A percentile compares a stretch with the other conserved stretches of the same genome.
These are phyloP conservation scores for Pseudococcus longispinus DNA, from an alignment of 2,888 invertebrate species.

Conservation along the genomic window DNA sequence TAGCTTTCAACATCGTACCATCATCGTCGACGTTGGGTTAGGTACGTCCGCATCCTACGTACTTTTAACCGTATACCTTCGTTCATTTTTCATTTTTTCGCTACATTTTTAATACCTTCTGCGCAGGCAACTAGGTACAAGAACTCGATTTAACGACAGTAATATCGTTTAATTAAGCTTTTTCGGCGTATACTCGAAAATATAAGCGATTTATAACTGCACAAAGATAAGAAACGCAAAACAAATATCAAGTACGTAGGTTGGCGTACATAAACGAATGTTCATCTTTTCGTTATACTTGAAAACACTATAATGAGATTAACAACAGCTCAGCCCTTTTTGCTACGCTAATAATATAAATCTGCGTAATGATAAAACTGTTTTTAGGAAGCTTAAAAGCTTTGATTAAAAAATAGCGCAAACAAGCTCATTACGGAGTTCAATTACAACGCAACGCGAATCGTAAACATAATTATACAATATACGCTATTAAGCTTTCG, in stretches of 20 bases:
- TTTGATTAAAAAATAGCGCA: neutral
- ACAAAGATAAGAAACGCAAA: neutral
- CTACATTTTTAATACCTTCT: neutral
- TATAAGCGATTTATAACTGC: slow-evolving; percentile 3
- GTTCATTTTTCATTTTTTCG: neutral
- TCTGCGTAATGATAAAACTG: slow-evolving; percentile 12
- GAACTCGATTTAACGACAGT: slow-evolving; percentile 1
- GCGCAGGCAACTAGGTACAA: neutral
- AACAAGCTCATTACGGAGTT: neutral
- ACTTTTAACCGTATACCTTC: neutral
- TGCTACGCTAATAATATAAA: slow-evolving; percentile 22
- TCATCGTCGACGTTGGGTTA: neutral
- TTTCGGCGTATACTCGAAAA: neutral
- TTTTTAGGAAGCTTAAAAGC: slow-evolving; percentile 2
- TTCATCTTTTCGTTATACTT: slow-evolving; percentile 16
- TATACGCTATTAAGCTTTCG: neutral
- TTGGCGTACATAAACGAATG: neutral
- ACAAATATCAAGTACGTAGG: slow-evolving; percentile 12
- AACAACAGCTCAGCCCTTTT: neutral
- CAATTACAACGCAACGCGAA: neutral
- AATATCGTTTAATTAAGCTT: slow-evolving; percentile 14
- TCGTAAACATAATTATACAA: neutral
- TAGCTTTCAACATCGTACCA: neutral
- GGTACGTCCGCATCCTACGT: no score
- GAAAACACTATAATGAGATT: slow-evolving; percentile 26